phyloP scores from a whole-genome alignment of 92 coral and sea anemone genomes.

The Anthopleura xanthogrammica region DNA sequence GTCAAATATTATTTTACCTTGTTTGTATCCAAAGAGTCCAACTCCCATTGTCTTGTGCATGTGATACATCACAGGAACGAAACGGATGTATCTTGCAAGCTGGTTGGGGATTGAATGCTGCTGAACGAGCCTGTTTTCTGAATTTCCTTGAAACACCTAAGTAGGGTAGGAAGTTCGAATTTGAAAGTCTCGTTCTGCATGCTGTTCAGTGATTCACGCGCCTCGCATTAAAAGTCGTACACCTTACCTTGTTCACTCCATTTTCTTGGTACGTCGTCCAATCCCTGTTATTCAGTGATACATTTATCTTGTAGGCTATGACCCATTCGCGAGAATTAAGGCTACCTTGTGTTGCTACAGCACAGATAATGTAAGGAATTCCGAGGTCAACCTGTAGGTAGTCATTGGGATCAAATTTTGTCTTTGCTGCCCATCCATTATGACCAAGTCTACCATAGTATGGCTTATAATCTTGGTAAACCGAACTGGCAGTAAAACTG shows the following conservation, averaged over 20 bases:
- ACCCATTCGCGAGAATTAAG: conserved; percentile 36
- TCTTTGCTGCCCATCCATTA: conserved; percentile 16
- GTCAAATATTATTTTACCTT: background rate
- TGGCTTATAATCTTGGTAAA: background rate
- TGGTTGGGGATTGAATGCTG: background rate
- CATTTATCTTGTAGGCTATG: conserved; percentile 32
- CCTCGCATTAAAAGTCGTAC: background rate
- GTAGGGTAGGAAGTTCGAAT: background rate
- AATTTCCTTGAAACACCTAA: background rate
- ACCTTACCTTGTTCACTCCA: conserved; percentile 29
- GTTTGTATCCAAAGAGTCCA: conserved; percentile 1
- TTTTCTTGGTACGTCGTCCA: conserved; percentile 50
- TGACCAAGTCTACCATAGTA: background rate
- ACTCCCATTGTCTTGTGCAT: conserved; percentile 3
- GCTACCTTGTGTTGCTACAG: conserved; percentile 39
- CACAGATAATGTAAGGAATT: conserved; percentile 17
- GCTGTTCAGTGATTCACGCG: background rate
- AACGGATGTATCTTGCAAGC: conserved; percentile 16
- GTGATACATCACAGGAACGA: background rate
- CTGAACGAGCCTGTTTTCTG: too few species aligned
- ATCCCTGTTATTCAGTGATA: conserved; percentile 18
- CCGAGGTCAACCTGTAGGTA: conserved; percentile 35
- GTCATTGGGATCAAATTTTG: background rate
- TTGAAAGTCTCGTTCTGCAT: background rate
- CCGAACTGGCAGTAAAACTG: too few species aligned